Evolutionary conservation across 2,113 vertebrate genomes (phyloP).

Genomic region (Passer domesticus): DNA sequence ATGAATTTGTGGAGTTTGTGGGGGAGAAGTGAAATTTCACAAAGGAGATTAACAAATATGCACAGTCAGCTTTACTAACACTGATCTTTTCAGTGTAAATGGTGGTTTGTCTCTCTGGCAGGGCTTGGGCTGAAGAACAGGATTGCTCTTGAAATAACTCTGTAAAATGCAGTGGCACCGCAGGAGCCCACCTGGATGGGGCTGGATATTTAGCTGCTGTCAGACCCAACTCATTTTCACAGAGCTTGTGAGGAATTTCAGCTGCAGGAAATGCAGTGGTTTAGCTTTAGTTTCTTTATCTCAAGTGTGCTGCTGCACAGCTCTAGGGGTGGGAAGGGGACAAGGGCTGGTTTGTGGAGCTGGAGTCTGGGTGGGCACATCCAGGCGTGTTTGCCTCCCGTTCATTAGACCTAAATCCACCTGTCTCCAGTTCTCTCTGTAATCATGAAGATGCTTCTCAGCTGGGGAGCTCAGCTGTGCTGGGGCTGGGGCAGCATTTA

Average conservation of each 20-base stretch:
- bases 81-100: neutral
- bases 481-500: neutral
- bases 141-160: neutral
- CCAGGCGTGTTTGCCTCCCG: rapidly evolving
- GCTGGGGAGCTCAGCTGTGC: neutral
- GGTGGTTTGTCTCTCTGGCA: neutral
- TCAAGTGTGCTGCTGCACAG: neutral
- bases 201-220: neutral
- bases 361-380: neutral
- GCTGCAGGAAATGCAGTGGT: neutral
- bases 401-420: neutral
- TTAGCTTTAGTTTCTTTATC: neutral
- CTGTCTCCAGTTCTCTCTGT: neutral
- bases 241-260: neutral
- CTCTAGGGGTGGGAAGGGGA: neutral
- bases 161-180: neutral
- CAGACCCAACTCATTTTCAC: rapidly evolving
- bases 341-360: neutral
- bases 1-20: neutral
- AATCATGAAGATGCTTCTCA: neutral
- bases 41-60: neutral
- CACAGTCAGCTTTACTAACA: neutral
- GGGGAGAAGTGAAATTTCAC: neutral
- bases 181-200: rapidly evolving
- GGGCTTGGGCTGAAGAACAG: neutral